phyloP scores from a whole-genome alignment of 2,888 invertebrate genomes.

The Cephonodes hylas region DNA sequence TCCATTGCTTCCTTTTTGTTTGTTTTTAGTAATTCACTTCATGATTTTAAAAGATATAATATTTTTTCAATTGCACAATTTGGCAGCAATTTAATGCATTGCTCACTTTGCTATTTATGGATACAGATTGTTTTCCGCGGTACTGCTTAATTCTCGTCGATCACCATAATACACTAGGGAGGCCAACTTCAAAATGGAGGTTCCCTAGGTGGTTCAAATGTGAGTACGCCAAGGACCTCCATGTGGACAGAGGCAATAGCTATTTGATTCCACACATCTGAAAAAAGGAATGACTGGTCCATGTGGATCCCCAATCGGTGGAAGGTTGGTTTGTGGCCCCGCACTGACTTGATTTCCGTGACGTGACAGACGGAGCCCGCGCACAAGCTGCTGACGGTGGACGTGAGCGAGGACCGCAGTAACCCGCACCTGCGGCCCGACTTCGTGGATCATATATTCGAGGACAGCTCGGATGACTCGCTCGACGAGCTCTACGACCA shows the following conservation, averaged over 20 bases:
- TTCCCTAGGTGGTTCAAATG: neutral
- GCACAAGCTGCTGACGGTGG: conserved; percentile 51
- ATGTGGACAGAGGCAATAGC: neutral
- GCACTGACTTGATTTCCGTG: neutral
- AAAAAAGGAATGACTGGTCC: neutral
- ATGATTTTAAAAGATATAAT: no score
- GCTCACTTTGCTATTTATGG: no score
- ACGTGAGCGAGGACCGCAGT: conserved; percentile 57
- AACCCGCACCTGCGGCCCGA: conserved; percentile 63
- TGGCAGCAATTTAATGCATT: no score
- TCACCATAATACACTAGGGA: neutral
- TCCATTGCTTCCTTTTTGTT: no score
- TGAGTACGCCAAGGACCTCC: neutral
- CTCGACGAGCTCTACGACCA: conserved; percentile 58
- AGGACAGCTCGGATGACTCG: conserved; percentile 60
- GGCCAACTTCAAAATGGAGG: neutral
- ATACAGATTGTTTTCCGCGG: neutral
- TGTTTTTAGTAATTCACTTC: no score
- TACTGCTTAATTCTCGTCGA: neutral
- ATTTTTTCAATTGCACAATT: no score
- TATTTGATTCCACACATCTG: neutral
- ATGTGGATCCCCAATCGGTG: no score
- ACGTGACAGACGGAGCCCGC: conserved; percentile 36
- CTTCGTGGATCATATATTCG: conserved; percentile 58
- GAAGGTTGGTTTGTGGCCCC: neutral